Conservation (phyloP, 2,113 vertebrate genomes). For the Coryphaenoides rupestris region DNA sequence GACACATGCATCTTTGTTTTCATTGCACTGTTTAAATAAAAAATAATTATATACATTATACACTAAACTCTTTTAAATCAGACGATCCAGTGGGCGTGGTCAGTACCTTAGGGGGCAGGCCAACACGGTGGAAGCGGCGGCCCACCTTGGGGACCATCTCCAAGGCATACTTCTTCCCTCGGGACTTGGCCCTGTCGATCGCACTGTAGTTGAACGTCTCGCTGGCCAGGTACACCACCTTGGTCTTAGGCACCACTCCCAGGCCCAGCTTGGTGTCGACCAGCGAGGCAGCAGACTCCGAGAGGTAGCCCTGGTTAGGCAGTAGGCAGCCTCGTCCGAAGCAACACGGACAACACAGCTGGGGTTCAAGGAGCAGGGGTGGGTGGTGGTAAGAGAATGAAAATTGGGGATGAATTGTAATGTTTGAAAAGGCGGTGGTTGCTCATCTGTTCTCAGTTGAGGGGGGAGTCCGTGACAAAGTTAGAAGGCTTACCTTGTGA, state of each 20-base stretch:
- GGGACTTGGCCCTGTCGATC: slow-evolving; percentile 94
- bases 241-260: slow-evolving; percentile 92
- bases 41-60: too few species aligned
- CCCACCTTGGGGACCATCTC: slow-evolving; percentile 97
- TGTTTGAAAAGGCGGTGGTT: slow-evolving; percentile 36
- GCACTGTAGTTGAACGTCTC: slow-evolving; percentile 96
- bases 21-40: too few species aligned
- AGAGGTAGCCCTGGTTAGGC: slow-evolving; percentile 97
- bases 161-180: slow-evolving; percentile 95
- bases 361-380: neutral
- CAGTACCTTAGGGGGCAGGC: slow-evolving; percentile 93
- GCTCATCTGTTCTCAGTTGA: too few species aligned
- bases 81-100: neutral
- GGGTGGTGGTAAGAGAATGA: neutral
- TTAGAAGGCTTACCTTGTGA: slow-evolving; percentile 84
- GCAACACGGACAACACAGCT: slow-evolving; percentile 93
- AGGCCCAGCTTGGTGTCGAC: slow-evolving; percentile 91
- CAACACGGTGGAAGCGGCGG: slow-evolving; percentile 92
- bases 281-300: slow-evolving; percentile 90
- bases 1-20: too few species aligned
- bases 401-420: too few species aligned
- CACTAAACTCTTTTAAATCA: neutral
- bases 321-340: slow-evolving; percentile 95
- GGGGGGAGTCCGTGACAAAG: too few species aligned
- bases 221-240: slow-evolving; percentile 92